Evolutionary conservation across 2,888 invertebrate genomes (phyloP).

Genomic region (Druceiella hillmani): DNA sequence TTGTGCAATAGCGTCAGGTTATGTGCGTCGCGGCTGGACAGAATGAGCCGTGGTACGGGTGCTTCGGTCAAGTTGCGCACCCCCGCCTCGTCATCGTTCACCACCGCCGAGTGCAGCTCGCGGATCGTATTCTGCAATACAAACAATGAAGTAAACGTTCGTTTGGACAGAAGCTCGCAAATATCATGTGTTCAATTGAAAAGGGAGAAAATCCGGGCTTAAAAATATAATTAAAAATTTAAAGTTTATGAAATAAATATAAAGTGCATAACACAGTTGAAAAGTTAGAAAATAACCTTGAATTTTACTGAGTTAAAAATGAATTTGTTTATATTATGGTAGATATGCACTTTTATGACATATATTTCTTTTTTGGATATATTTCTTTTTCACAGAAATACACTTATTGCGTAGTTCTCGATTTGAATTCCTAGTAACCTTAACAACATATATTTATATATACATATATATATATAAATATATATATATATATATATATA

Average conservation of each 20-base stretch:
- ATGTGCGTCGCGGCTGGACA: slow-evolving; percentile 71
- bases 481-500: too few relatives aligned
- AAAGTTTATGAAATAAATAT: slow-evolving; percentile 2
- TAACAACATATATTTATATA: too few relatives aligned
- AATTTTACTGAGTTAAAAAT: too few relatives aligned
- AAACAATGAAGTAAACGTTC: slow-evolving; percentile 8
- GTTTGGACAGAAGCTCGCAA: slow-evolving; percentile 1
- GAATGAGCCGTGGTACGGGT: slow-evolving; percentile 64
- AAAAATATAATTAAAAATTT: neutral
- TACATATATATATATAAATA: too few relatives aligned
- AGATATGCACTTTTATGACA: too few relatives aligned
- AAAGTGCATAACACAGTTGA: neutral
- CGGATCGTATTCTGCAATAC: slow-evolving; percentile 68
- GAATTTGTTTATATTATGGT: too few relatives aligned
- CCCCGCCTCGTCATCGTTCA: slow-evolving; percentile 69
- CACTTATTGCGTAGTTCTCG: too few relatives aligned
- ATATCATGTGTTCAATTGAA: neutral
- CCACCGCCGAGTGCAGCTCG: slow-evolving; percentile 72
- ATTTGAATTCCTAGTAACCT: too few relatives aligned
- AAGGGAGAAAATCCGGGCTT: slow-evolving; percentile 5
- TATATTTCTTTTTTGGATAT: too few relatives aligned
- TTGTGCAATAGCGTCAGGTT: slow-evolving; percentile 85
- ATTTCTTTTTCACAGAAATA: too few relatives aligned
- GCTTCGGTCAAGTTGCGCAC: slow-evolving; percentile 61
- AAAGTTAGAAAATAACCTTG: too few relatives aligned